Conservation (phyloP, 2,797 vertebrate species). For the Limosa lapponica region DNA sequence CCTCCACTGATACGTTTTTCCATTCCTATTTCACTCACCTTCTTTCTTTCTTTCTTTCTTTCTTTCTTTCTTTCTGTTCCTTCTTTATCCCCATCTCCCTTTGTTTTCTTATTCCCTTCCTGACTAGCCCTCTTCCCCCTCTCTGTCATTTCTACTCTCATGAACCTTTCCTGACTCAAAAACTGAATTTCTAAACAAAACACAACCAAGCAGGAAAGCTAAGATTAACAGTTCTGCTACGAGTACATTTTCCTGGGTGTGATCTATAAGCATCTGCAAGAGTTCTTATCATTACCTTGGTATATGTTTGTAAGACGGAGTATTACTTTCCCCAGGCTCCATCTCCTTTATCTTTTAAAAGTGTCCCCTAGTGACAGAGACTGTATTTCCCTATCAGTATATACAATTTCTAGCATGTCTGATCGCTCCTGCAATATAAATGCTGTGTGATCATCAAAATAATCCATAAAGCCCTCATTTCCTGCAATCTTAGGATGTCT, state of each 20-base stretch:
- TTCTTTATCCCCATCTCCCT: not conserved
- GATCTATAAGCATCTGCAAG: not conserved
- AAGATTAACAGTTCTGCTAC: not conserved
- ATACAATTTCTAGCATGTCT: not conserved
- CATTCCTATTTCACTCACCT: not conserved
- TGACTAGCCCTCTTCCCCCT: not conserved
- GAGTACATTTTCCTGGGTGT: not conserved
- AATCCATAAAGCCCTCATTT: not conserved
- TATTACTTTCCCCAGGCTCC: not conserved
- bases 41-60: not conserved
- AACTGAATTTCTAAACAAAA: not conserved
- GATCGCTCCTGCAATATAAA: not conserved
- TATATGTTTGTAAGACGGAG: not conserved
- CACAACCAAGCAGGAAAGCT: not conserved
- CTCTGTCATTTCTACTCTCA: not conserved
- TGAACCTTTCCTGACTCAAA: not conserved
- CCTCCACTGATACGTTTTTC: not conserved
- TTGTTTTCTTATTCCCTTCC: not conserved
- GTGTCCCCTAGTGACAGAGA: not conserved
- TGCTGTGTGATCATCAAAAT: not conserved
- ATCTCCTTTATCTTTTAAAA: constrained; percentile 7
- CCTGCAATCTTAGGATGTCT: not conserved
- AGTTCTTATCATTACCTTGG: not conserved
- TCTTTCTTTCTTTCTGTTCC: not conserved
- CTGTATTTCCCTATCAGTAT: not conserved